Conservation (phyloP, 2,113 vertebrate species). For the Ceyx margarethae region DNA sequence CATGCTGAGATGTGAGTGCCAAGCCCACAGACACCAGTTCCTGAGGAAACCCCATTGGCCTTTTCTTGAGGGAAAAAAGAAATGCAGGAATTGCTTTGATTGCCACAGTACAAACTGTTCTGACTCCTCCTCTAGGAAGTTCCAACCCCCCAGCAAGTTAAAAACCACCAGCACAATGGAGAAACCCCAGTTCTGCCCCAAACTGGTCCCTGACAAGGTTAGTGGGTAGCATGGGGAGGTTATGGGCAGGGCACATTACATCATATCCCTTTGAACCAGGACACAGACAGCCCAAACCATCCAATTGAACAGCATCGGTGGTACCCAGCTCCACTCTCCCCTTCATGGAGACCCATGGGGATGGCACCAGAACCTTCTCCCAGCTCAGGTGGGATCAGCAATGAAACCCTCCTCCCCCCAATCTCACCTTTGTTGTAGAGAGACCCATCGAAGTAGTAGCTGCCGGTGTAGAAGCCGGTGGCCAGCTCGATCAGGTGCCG, state of each 20-base stretch:
- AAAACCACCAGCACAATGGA: not conserved
- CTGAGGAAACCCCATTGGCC: not conserved
- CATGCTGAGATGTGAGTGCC: not conserved
- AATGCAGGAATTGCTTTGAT: not conserved
- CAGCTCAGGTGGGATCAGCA: not conserved
- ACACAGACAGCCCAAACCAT: not conserved
- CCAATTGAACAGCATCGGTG: fast-evolving
- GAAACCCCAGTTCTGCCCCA: not conserved
- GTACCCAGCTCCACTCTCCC: not conserved
- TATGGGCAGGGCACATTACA: fast-evolving
- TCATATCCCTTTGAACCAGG: not conserved
- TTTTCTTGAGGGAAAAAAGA: not conserved
- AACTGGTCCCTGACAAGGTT: fast-evolving
- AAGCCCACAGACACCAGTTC: not conserved
- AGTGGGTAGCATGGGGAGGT: not conserved
- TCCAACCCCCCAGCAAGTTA: not conserved
- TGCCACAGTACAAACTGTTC: no score
- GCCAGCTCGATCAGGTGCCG: slow-evolving; percentile 95
- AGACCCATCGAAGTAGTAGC: slow-evolving; percentile 97
- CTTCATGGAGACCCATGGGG: not conserved
- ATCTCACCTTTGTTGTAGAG: slow-evolving; percentile 95
- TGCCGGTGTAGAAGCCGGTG: slow-evolving; percentile 95
- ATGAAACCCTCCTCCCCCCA: fast-evolving
- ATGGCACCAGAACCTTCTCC: not conserved
- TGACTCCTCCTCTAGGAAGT: not conserved